Conservation (phyloP, 2,797 vertebrate genomes). For the Lepilemur ruficaudatus region DNA sequence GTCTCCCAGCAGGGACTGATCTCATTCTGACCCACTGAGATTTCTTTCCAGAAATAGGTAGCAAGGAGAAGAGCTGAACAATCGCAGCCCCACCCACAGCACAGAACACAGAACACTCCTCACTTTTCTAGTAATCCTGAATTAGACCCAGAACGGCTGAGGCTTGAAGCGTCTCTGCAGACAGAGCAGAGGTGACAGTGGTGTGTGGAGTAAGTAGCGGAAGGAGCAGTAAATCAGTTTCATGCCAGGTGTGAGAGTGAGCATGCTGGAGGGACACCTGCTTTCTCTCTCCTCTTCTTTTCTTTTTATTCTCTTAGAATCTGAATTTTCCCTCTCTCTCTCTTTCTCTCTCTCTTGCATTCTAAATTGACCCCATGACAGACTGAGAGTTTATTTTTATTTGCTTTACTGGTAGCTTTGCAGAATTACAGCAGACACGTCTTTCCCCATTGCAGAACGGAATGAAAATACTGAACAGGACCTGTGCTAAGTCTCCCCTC, state of each 20-base stretch:
- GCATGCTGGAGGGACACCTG: not conserved
- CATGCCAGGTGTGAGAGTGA: too few relatives aligned
- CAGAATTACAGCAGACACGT: not conserved
- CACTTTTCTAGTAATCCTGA: not conserved
- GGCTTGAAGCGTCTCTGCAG: not conserved
- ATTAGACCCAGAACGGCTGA: too few relatives aligned
- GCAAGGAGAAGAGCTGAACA: not conserved
- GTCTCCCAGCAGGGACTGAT: not conserved
- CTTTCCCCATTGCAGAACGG: not conserved
- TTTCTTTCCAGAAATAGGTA: not conserved
- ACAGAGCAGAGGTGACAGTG: not conserved
- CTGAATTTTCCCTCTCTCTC: not conserved
- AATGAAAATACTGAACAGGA: not conserved
- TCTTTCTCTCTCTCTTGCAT: not conserved
- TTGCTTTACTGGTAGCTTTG: conserved; percentile 13
- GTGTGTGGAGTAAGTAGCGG: not conserved
- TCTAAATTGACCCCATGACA: not conserved
- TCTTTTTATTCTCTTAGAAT: not conserved
- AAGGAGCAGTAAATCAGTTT: not conserved
- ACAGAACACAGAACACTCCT: not conserved
- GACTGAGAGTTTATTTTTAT: not conserved
- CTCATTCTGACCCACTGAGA: not conserved
- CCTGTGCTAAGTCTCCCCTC: not conserved
- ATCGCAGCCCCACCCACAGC: not conserved
- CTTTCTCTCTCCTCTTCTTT: not conserved